These are phyloP conservation scores for Battus philenor DNA, from an alignment of 1,140 invertebrate genomes.

Conservation along the genomic window DNA sequence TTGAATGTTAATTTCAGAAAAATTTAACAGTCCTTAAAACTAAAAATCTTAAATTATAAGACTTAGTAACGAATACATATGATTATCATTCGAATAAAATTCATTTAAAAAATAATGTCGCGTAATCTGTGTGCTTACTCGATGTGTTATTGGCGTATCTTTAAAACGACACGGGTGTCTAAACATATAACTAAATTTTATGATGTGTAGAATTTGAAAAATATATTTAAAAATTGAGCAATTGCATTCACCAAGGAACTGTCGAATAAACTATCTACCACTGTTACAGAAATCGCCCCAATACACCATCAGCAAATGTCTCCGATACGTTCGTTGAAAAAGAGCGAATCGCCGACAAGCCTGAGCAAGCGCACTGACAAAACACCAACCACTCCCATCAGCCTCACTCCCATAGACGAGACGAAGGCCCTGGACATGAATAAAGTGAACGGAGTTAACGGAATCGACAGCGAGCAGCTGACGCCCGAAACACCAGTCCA, in stretches of 20 bases:
- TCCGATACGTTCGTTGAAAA: conserved; percentile 67
- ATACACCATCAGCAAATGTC: conserved; percentile 74
- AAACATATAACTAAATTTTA: background rate
- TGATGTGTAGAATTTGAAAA: too few species aligned
- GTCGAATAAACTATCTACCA: conserved; percentile 21
- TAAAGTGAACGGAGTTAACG: conserved; percentile 62
- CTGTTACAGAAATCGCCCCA: conserved; percentile 74
- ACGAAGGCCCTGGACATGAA: conserved; percentile 69
- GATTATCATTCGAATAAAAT: background rate
- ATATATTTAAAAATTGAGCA: background rate
- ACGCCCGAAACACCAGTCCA: conserved; percentile 62
- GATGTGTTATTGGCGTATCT: conserved; percentile 1
- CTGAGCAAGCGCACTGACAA: conserved; percentile 68
- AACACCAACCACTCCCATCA: conserved; percentile 70
- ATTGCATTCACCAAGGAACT: conserved; percentile 7
- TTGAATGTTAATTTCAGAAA: too few species aligned
- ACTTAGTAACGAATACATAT: conserved; percentile 10
- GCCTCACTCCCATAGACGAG: conserved; percentile 72
- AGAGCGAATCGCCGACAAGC: conserved; percentile 68
- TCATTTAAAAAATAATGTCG: conserved; percentile 4
- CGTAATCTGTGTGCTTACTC: conserved; percentile 11
- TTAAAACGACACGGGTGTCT: conserved; percentile 1
- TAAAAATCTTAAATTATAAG: background rate
- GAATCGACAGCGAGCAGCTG: conserved; percentile 58
- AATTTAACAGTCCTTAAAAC: background rate